Percentiles rank a stretch among this genome's conserved stretches.
phyloP scores from a whole-genome alignment of 2,113 vertebrate genomes.

The Mustelus asterias region DNA sequence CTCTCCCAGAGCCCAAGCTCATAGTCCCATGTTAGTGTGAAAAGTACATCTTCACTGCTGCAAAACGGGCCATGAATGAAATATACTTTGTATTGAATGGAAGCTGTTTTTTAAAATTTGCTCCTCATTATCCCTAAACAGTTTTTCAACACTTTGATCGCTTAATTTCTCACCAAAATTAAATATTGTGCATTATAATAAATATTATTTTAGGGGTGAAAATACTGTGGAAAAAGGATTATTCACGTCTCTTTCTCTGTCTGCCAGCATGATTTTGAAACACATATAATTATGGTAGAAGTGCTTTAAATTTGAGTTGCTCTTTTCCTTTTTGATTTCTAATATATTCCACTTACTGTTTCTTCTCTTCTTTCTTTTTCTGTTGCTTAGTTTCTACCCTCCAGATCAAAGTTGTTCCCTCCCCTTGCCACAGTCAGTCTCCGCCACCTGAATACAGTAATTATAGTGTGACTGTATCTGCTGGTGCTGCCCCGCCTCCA shows the following conservation, averaged over 20 bases:
- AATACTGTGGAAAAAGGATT: not conserved
- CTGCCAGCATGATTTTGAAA: constrained; percentile 30
- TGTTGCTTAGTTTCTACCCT: constrained; percentile 51
- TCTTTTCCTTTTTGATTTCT: constrained; percentile 52
- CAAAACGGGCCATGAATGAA: not conserved
- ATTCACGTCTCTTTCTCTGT: not conserved
- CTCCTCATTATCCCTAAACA: not conserved
- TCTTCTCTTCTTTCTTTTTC: constrained; percentile 49
- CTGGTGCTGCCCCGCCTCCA: constrained; percentile 59
- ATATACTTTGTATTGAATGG: not conserved
- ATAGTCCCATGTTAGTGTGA: not conserved
- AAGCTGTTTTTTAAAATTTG: not conserved
- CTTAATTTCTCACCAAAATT: not conserved
- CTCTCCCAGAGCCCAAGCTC: not conserved
- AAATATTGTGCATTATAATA: not conserved
- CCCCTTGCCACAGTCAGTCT: constrained; percentile 62
- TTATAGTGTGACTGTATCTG: constrained; percentile 46
- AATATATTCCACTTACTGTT: constrained; percentile 40
- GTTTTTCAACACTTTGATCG: not conserved
- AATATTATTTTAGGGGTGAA: not conserved
- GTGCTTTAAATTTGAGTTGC: constrained; percentile 53
- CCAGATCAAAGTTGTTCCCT: constrained; percentile 68
- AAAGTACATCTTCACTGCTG: not conserved
- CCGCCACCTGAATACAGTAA: constrained; percentile 63
- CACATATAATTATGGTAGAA: constrained; percentile 43